Conservation (phyloP, 2,888 invertebrate species). For the Caenorhabditis auriculariae region DNA sequence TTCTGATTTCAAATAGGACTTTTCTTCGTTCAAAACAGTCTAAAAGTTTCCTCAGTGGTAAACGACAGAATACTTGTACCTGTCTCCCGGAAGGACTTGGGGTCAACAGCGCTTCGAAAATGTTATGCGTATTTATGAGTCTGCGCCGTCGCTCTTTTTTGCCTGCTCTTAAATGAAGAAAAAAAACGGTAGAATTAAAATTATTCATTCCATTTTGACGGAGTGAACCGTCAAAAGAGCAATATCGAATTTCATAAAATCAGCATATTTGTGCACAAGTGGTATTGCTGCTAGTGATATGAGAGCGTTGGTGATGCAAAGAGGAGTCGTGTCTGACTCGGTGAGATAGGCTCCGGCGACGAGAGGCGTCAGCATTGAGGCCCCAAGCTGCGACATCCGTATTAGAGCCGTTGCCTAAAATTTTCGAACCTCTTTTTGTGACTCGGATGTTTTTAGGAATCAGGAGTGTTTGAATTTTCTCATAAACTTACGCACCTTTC, state of each 20-base stretch:
- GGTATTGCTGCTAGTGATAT: slow-evolving; percentile 36
- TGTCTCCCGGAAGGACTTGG: too few relatives aligned
- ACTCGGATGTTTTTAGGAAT: neutral
- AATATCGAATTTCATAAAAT: slow-evolving; percentile 42
- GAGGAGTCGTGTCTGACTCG: slow-evolving; percentile 15
- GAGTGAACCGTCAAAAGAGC: slow-evolving; percentile 28
- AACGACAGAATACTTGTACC: too few relatives aligned
- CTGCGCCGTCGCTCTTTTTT: too few relatives aligned
- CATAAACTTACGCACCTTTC: slow-evolving; percentile 26
- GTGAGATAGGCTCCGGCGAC: slow-evolving; percentile 37
- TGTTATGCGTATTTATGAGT: too few relatives aligned
- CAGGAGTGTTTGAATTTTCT: neutral
- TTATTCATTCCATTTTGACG: slow-evolving; percentile 5
- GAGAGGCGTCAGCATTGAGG: slow-evolving; percentile 45
- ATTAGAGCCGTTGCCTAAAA: slow-evolving; percentile 46
- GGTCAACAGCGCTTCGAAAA: too few relatives aligned
- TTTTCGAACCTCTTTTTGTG: neutral
- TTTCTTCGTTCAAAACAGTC: too few relatives aligned
- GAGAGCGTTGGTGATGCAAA: slow-evolving; percentile 45
- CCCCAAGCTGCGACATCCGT: slow-evolving; percentile 44
- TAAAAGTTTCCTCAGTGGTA: too few relatives aligned
- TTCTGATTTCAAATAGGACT: too few relatives aligned
- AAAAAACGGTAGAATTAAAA: neutral
- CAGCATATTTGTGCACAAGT: slow-evolving; percentile 34
- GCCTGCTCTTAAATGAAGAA: too few relatives aligned